These are phyloP conservation scores for Coptotermes formosanus DNA, from an alignment of 1,140 invertebrate genomes.

Conservation along the genomic window DNA sequence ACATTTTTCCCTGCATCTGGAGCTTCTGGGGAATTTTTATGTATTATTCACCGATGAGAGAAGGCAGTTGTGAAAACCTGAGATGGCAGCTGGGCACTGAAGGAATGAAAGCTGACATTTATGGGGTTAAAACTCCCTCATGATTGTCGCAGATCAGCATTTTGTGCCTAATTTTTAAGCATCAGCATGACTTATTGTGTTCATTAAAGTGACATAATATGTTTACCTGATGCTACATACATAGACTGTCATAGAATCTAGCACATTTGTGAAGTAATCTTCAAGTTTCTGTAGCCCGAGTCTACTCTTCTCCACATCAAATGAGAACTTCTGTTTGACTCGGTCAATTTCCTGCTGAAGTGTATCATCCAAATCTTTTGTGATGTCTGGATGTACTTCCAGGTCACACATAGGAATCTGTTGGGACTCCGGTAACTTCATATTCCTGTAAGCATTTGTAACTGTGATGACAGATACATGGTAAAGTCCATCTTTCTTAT, in stretches of 20 bases:
- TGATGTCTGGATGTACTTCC: conserved; percentile 62
- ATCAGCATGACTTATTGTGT: background rate
- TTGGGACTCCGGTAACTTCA: conserved; percentile 56
- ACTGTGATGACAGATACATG: background rate
- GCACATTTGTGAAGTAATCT: conserved; percentile 63
- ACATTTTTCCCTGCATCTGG: too few species aligned
- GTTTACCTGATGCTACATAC: conserved; percentile 49
- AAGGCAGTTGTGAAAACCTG: too few species aligned
- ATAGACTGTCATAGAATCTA: conserved; percentile 64
- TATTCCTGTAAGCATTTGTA: conserved; percentile 52
- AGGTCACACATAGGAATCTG: conserved; percentile 57
- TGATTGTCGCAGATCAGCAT: too few species aligned
- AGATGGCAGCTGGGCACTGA: too few species aligned
- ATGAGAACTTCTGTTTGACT: conserved; percentile 59
- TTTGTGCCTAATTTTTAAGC: too few species aligned
- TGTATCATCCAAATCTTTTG: conserved; percentile 57
- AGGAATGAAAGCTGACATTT: too few species aligned
- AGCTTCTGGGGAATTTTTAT: too few species aligned
- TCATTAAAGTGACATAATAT: background rate
- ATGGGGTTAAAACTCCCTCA: too few species aligned
- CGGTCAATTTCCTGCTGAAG: conserved; percentile 58
- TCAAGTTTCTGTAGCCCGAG: conserved; percentile 69
- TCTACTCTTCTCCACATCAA: conserved; percentile 65
- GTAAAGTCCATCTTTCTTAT: too few species aligned
- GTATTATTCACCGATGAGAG: too few species aligned